Evolutionary conservation across 2,888 invertebrate genomes (phyloP).

Genomic region (Dynastes hyllus): DNA sequence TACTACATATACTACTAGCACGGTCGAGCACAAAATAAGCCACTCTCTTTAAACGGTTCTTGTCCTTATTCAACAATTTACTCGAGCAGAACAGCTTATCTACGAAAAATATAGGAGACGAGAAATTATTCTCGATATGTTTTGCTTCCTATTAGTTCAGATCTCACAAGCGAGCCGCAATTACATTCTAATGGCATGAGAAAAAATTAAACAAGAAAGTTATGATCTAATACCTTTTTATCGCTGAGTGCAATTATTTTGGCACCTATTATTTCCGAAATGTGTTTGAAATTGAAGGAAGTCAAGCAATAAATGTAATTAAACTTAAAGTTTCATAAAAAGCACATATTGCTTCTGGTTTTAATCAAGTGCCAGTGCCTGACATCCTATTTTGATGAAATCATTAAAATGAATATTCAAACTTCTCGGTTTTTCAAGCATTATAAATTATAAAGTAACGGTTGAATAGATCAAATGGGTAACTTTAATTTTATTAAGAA

Average conservation of each 20-base stretch:
- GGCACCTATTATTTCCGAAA: too few relatives aligned
- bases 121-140: constrained; percentile 4
- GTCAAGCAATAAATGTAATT: too few relatives aligned
- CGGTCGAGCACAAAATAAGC: constrained; percentile 35
- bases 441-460: too few relatives aligned
- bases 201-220: background rate
- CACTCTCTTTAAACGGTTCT: constrained; percentile 23
- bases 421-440: too few relatives aligned
- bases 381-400: too few relatives aligned
- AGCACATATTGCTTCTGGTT: too few relatives aligned
- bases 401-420: too few relatives aligned
- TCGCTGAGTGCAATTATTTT: background rate
- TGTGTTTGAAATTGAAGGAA: too few relatives aligned
- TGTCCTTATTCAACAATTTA: constrained; percentile 39
- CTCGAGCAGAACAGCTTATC: constrained; percentile 32
- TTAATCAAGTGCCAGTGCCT: too few relatives aligned
- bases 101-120: constrained; percentile 3
- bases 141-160: background rate
- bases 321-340: too few relatives aligned
- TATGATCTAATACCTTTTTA: background rate
- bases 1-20: constrained; percentile 23
- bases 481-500: too few relatives aligned
- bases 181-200: background rate
- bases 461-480: too few relatives aligned
- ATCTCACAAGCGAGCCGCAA: background rate